Conservation (phyloP, 2,888 invertebrate species). For the Elysia crispata region DNA sequence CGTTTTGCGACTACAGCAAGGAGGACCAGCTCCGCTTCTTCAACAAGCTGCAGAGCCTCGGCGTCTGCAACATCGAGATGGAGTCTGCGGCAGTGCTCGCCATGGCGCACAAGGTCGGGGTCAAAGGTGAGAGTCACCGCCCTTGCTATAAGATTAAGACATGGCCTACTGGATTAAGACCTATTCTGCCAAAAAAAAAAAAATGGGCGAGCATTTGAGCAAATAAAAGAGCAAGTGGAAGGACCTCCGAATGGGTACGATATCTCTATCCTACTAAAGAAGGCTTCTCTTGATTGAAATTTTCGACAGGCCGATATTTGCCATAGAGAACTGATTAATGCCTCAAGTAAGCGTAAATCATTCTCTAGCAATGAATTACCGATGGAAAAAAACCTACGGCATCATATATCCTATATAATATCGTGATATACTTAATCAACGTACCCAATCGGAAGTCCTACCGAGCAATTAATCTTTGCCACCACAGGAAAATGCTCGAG, state of each 20-base stretch:
- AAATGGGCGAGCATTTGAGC: not conserved
- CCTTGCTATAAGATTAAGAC: not conserved
- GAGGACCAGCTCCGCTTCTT: conserved; percentile 94
- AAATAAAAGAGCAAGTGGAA: not conserved
- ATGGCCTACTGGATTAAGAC: not conserved
- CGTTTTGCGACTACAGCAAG: conserved; percentile 95
- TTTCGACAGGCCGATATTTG: too few species aligned
- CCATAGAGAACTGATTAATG: too few species aligned
- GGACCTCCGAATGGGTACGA: not conserved
- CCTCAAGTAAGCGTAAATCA: too few species aligned
- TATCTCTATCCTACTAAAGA: too few species aligned
- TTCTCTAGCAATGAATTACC: too few species aligned
- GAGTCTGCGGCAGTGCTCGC: conserved; percentile 96
- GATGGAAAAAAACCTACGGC: too few species aligned
- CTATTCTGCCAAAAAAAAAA: not conserved
- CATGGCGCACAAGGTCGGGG: conserved; percentile 93
- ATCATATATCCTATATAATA: too few species aligned
- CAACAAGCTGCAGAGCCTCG: conserved; percentile 80
- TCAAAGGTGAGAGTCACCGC: conserved; percentile 80
- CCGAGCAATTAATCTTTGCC: too few species aligned
- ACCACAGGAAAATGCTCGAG: too few species aligned
- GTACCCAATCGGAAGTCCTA: too few species aligned
- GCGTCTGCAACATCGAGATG: conserved; percentile 98
- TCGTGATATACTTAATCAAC: too few species aligned
- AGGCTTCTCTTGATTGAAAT: too few species aligned